Evolutionary conservation across 2,888 invertebrate species (phyloP).

Genomic region (Carterocephalus palaemon): DNA sequence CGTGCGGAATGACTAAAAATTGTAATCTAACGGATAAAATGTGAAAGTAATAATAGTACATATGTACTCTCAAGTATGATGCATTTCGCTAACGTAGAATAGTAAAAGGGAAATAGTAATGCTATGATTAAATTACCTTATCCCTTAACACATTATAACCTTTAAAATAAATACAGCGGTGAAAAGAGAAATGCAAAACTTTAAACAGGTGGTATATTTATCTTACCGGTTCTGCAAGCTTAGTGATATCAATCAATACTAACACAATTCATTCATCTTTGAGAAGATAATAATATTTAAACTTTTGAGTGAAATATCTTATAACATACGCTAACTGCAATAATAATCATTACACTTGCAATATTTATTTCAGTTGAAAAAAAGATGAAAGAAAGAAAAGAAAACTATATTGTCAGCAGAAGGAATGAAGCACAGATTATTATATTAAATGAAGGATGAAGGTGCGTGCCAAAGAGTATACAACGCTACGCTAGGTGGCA

Average conservation of each 20-base stretch:
- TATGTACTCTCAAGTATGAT: too few relatives aligned
- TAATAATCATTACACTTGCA: not conserved
- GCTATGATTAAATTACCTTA: not conserved
- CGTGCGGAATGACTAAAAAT: too few relatives aligned
- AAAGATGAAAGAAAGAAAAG: too few relatives aligned
- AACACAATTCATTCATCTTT: not conserved
- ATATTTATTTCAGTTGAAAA: too few relatives aligned
- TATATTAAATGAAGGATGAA: not conserved
- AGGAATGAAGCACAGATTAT: not conserved
- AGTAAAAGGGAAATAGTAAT: too few relatives aligned
- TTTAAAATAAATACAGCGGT: too few relatives aligned
- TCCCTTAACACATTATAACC: not conserved
- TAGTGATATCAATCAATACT: not conserved
- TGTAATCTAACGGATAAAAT: too few relatives aligned
- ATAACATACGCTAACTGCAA: not conserved
- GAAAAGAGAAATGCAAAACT: too few relatives aligned
- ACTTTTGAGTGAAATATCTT: not conserved
- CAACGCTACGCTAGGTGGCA: not conserved
- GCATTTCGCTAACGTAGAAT: too few relatives aligned
- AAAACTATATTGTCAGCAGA: too few relatives aligned
- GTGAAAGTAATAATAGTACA: too few relatives aligned
- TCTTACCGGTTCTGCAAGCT: not conserved
- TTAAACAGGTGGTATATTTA: not conserved
- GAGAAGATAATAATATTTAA: not conserved
- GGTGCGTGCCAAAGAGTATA: not conserved